Evolutionary conservation across 2,113 vertebrate species (phyloP), one percentile per base, ranked within the genome.

Genomic region (zebrafish (Danio rerio)): DNA sequence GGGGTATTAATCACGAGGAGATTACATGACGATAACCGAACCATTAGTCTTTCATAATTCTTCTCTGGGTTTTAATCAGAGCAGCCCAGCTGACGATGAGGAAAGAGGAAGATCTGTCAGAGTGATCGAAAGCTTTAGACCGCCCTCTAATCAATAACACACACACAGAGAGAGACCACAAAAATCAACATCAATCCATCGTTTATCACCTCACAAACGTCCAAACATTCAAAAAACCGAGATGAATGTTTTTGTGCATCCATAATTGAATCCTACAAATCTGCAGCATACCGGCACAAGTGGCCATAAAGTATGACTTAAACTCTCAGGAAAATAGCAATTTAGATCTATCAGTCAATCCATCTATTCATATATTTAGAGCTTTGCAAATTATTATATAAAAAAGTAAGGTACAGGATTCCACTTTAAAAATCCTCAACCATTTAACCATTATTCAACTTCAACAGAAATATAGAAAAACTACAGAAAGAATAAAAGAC

Each of bases 41-140:
- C 7, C 16, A 31, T 55, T 71, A 76, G 7, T 63, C 16, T 77
- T 81, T 84, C 52, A 43, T 66, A 69, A 50, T 72, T 71, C 66
- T 74, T 72, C 63, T 62, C 42, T 49, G 78, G 71, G 50, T 55
- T 70, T 81, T 81, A 81, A 84, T 84, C 83, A 76, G 71, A 75
- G 56, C 16, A 50, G 21, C 52, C 49, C 83, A 81, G 78, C 83
- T 71, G 83, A 81, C 63, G 68, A 55, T 47, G 49, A 12, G 43
- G 62, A n/a, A 53, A 81, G 42, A 43, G 18, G 21, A 79, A 18
- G n/a, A 20, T 55, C 76, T 55, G 58, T 73, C 56, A 73, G 16
- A 10, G 21, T 72, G 56, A 81, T 61, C 7, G 47, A 79, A 43
- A 69, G 52, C n/a, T 13, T 88, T 18, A 85, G 6, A 68, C 9